Evolutionary conservation across 2,113 vertebrate species (phyloP).

Genomic region (Serinus canaria): DNA sequence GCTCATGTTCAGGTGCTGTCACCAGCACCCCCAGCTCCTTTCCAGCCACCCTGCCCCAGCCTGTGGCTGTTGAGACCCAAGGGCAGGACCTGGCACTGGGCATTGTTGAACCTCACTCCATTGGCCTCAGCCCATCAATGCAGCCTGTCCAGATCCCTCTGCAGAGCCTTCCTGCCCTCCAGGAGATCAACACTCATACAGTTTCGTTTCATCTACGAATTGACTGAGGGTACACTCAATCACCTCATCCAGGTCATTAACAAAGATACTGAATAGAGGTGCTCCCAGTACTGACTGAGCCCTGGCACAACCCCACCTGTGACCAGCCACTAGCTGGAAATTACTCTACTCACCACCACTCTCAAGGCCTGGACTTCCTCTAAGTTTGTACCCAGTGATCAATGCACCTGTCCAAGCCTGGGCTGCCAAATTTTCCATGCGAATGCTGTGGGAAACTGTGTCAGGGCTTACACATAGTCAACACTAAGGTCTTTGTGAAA

Average conservation of each 20-base stretch:
- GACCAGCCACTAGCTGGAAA: accelerated
- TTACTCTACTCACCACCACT: background rate
- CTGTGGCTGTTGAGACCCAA: background rate
- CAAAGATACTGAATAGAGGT: background rate
- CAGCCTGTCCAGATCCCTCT: background rate
- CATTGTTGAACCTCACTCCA: background rate
- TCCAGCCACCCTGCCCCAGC: background rate
- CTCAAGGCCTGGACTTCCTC: too few species aligned
- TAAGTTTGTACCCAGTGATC: background rate
- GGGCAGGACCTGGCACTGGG: accelerated
- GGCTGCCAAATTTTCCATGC: background rate
- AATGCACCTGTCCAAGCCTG: background rate
- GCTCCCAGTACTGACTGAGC: background rate
- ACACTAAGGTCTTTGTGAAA: background rate
- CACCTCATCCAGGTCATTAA: background rate
- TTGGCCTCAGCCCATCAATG: accelerated
- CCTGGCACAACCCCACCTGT: background rate
- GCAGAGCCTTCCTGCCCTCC: background rate
- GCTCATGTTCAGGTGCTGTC: background rate
- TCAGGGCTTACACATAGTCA: accelerated
- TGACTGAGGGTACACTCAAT: background rate
- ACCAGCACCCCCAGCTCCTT: background rate
- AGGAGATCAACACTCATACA: background rate
- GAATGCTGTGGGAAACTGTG: background rate
- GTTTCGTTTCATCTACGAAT: background rate